Conservation (phyloP, 2,797 vertebrate genomes). For the Chelmon rostratus region DNA sequence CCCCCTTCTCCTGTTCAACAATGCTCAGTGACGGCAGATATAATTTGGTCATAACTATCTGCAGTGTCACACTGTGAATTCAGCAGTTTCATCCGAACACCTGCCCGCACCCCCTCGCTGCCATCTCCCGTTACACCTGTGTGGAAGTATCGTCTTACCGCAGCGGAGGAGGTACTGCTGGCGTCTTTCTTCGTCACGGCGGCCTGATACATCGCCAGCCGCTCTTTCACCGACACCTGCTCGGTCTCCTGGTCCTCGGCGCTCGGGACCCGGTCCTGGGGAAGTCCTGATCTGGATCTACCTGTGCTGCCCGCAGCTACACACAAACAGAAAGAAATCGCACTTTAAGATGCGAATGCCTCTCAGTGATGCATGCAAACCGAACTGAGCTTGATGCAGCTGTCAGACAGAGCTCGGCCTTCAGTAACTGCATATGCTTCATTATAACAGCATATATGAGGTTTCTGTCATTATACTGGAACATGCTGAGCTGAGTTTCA, state of each 20-base stretch:
- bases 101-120: slow-evolving; percentile 24
- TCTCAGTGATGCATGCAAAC: neutral
- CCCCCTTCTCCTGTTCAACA: neutral
- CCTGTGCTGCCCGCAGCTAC: slow-evolving; percentile 74
- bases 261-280: slow-evolving; percentile 70
- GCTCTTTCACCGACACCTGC: slow-evolving; percentile 90
- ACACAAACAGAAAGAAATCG: slow-evolving; percentile 34
- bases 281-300: slow-evolving; percentile 64
- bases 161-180: slow-evolving; percentile 72
- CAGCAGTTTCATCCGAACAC: neutral
- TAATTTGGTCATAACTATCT: slow-evolving; percentile 4
- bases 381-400: slow-evolving; percentile 5
- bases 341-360: neutral
- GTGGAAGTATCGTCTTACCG: slow-evolving; percentile 75
- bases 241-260: slow-evolving; percentile 85
- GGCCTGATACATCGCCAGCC: slow-evolving; percentile 94
- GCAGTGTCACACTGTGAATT: neutral
- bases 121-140: slow-evolving; percentile 18
- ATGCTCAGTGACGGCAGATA: neutral
- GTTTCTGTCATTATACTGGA: slow-evolving; percentile 2
- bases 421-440: slow-evolving; percentile 20
- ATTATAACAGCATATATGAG: neutral
- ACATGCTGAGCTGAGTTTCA: neutral
- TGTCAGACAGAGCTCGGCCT: slow-evolving; percentile 9
- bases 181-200: slow-evolving; percentile 88